These are phyloP conservation scores for Wiebesia pumilae DNA, from an alignment of 1,140 invertebrate species.

Conservation along the genomic window DNA sequence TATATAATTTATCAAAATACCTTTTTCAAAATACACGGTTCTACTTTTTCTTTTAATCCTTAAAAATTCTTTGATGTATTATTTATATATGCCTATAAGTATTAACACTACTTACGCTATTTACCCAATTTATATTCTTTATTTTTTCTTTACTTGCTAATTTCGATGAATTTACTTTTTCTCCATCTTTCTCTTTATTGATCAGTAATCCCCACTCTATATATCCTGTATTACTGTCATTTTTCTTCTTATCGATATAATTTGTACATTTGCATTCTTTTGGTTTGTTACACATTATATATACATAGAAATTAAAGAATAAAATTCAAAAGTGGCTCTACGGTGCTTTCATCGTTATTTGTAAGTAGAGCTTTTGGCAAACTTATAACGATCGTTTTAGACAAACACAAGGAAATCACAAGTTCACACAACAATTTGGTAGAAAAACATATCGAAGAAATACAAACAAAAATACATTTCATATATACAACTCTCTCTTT, in stretches of 20 bases:
- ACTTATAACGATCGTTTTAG: not conserved
- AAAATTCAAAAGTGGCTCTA: not conserved
- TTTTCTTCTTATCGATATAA: not conserved
- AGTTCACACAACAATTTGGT: not conserved
- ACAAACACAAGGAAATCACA: constrained; percentile 12
- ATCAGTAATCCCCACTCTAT: not conserved
- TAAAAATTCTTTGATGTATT: too few species aligned
- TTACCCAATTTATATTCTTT: not conserved
- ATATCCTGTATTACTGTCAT: not conserved
- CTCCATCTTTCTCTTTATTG: not conserved
- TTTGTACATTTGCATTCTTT: not conserved
- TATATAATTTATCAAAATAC: too few species aligned
- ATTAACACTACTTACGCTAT: too few species aligned
- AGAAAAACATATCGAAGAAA: constrained; percentile 1
- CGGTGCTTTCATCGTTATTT: not conserved
- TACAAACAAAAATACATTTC: not conserved
- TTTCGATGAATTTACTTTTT: not conserved
- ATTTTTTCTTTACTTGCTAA: not conserved
- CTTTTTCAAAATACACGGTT: too few species aligned
- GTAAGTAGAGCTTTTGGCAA: not conserved
- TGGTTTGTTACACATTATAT: not conserved
- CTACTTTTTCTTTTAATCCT: too few species aligned
- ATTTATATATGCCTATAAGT: too few species aligned
- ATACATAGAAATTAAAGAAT: not conserved
- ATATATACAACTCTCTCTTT: not conserved